phyloP scores from a whole-genome alignment of 2,888 invertebrate genomes.

The Branchellion lobata region DNA sequence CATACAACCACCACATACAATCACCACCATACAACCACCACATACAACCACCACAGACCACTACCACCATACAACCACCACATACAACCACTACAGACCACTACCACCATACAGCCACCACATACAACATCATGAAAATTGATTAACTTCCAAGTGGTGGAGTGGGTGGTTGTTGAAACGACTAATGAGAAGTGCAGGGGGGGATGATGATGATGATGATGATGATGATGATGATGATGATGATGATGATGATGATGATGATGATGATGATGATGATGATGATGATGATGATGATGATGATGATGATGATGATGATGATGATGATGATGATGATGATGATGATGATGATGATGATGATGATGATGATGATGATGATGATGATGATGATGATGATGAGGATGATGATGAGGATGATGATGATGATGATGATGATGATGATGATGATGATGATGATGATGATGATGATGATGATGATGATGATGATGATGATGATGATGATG shows the following conservation, averaged over 20 bases:
- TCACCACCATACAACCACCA: too few relatives aligned
- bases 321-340: conserved; percentile 27
- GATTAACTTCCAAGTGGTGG: too few relatives aligned
- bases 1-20: too few relatives aligned
- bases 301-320: conserved; percentile 38
- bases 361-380: conserved; percentile 14
- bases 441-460: conserved; percentile 14
- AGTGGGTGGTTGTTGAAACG: too few relatives aligned
- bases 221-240: conserved; percentile 38
- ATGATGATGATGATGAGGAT: too few relatives aligned
- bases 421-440: conserved; percentile 14
- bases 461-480: conserved; percentile 47
- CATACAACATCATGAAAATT: too few relatives aligned
- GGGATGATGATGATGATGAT: conserved; percentile 35
- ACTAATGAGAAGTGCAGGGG: too few relatives aligned
- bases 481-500: conserved; percentile 46
- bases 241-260: conserved; percentile 38
- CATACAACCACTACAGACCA: too few relatives aligned
- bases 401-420: too few relatives aligned
- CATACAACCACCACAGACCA: too few relatives aligned
- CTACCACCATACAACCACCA: too few relatives aligned
- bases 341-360: conserved; percentile 14
- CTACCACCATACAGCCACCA: too few relatives aligned
- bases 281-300: conserved; percentile 38
- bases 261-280: conserved; percentile 38